phyloP scores from a whole-genome alignment of 2,797 vertebrate genomes.

The Caiman crocodilus region DNA sequence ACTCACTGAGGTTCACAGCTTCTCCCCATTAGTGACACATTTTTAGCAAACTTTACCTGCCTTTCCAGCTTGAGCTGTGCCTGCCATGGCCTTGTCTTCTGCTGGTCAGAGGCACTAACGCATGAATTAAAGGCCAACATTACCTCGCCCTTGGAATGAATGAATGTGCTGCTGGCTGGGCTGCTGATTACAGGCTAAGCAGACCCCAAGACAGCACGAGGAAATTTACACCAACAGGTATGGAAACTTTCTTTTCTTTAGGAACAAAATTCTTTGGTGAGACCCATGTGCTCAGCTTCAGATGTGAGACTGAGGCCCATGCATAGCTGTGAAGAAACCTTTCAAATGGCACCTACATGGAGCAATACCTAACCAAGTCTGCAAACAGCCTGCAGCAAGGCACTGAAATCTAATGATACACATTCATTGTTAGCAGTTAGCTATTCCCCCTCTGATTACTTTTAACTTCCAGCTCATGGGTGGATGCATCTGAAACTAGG shows the following conservation, averaged over 20 bases:
- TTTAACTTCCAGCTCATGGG: background rate
- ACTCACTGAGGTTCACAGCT: background rate
- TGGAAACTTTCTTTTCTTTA: background rate
- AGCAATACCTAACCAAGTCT: background rate
- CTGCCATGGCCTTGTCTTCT: background rate
- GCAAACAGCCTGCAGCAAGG: background rate
- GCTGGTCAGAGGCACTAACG: background rate
- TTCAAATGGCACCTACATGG: background rate
- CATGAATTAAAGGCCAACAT: background rate
- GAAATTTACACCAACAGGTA: background rate
- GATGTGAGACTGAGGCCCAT: background rate
- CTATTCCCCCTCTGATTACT: background rate
- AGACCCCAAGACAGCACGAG: background rate
- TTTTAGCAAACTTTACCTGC: background rate
- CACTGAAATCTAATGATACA: background rate
- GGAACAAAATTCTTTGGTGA: background rate
- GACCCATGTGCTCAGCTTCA: background rate
- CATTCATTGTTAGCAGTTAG: background rate
- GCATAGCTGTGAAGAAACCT: background rate
- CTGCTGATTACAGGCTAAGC: background rate
- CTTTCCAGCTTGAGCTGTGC: background rate
- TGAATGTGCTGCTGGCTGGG: background rate
- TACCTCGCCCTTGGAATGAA: background rate
- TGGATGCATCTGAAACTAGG: background rate
- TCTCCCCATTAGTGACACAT: background rate